Conservation (phyloP, 2,113 vertebrate genomes). For the Lutjanus erythropterus region DNA sequence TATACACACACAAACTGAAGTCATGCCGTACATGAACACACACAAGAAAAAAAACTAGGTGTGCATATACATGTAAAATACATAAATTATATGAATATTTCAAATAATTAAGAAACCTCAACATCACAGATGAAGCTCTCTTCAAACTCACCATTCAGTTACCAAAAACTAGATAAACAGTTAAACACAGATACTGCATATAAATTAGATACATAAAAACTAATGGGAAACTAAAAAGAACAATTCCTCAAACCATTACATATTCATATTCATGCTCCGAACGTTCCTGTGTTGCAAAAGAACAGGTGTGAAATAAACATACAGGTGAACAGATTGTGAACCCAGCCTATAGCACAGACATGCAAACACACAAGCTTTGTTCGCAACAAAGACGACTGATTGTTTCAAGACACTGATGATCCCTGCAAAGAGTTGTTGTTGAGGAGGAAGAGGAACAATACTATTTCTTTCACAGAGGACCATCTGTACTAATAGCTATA, state of each 20-base stretch:
- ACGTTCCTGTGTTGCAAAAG: slow-evolving; percentile 34
- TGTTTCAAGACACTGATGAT: slow-evolving; percentile 27
- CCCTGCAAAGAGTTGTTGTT: slow-evolving; percentile 18
- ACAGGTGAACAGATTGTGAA: slow-evolving; percentile 69
- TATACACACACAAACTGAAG: background rate
- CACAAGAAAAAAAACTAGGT: background rate
- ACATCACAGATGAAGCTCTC: background rate
- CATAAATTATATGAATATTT: background rate
- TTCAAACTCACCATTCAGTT: background rate
- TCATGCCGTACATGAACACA: background rate
- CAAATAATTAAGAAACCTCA: background rate
- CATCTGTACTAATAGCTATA: slow-evolving; percentile 1
- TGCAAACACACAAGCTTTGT: slow-evolving; percentile 36
- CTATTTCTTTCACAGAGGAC: slow-evolving; percentile 13
- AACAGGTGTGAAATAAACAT: slow-evolving; percentile 68
- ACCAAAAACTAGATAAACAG: background rate
- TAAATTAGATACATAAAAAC: background rate
- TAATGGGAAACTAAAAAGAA: slow-evolving; percentile 6
- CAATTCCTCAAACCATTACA: slow-evolving; percentile 25
- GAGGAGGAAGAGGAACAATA: background rate
- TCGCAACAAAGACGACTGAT: slow-evolving; percentile 13
- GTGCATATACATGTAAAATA: background rate
- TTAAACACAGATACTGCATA: background rate
- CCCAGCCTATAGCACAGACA: slow-evolving; percentile 49
- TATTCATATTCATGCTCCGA: slow-evolving; percentile 26